These are phyloP conservation scores for Synanthedon tipuliformis DNA, from an alignment of 2,888 invertebrate species.

Conservation along the genomic window DNA sequence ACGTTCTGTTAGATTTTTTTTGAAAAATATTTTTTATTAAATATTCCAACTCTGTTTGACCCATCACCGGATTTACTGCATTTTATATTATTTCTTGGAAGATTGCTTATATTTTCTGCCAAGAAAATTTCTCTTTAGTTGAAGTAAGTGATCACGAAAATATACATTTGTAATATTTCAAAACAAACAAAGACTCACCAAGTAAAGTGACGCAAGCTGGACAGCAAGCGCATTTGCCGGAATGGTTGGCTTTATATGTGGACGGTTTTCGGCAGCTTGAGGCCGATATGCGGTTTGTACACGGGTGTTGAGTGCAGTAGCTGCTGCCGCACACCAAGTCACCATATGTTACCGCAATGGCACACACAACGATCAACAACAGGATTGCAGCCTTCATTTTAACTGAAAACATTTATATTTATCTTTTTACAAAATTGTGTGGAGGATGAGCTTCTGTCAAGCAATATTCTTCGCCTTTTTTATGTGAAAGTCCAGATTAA, in stretches of 20 bases:
- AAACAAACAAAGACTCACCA: conserved; percentile 17
- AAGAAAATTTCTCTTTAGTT: conserved; percentile 2
- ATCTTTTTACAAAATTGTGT: too few species aligned
- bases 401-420: background rate
- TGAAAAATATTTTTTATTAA: too few species aligned
- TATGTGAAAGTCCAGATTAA: too few species aligned
- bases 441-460: too few species aligned
- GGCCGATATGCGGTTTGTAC: conserved; percentile 23
- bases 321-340: conserved; percentile 51
- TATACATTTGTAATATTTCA: conserved; percentile 9
- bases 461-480: too few species aligned
- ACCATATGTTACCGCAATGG: conserved; percentile 34
- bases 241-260: conserved; percentile 39
- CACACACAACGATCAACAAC: conserved; percentile 35
- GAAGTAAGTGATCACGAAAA: conserved; percentile 4
- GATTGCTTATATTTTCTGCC: too few species aligned
- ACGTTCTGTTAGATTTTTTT: too few species aligned
- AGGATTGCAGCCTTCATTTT: conserved; percentile 45
- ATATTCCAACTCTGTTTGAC: too few species aligned
- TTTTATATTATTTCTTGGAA: too few species aligned
- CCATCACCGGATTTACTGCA: too few species aligned
- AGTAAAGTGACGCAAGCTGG: conserved; percentile 55
- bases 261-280: conserved; percentile 36
- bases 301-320: conserved; percentile 53
- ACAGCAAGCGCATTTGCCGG: conserved; percentile 59